phyloP scores from a whole-genome alignment of 1,140 invertebrate species.

The Macrotrachela quadricornifera region DNA sequence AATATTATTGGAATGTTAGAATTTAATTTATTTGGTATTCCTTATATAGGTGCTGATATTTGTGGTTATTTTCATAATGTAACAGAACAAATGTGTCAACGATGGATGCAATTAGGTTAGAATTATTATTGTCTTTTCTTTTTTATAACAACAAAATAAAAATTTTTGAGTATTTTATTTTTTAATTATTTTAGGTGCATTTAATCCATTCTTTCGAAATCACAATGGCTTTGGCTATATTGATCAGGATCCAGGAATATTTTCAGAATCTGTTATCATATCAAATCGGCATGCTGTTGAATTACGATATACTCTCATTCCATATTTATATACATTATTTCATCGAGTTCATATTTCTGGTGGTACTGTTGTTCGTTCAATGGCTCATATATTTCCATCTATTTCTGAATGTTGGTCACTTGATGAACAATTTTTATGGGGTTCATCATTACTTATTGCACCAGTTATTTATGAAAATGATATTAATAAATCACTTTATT shows the following conservation, averaged over 20 bases:
- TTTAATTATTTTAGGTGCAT: no score
- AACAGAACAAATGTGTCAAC: constrained; percentile 36
- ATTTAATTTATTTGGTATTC: constrained; percentile 36
- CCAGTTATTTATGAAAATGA: constrained; percentile 36
- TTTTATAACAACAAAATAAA: no score
- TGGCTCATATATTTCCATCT: constrained; percentile 39
- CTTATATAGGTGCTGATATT: constrained; percentile 66
- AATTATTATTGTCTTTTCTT: no score
- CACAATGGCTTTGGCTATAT: constrained; percentile 15
- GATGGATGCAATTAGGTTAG: constrained; percentile 37
- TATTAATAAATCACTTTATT: constrained; percentile 15
- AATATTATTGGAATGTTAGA: constrained; percentile 18
- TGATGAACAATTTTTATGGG: constrained; percentile 60
- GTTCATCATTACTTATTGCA: constrained; percentile 46
- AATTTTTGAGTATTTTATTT: no score
- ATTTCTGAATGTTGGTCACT: constrained; percentile 45
- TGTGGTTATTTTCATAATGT: constrained; percentile 63
- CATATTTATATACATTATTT: constrained; percentile 60
- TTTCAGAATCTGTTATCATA: constrained; percentile 1
- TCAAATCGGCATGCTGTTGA: constrained; percentile 35
- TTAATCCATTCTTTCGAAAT: constrained; percentile 29
- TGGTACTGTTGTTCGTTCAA: constrained; percentile 47
- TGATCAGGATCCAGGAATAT: constrained; percentile 18
- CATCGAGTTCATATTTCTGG: constrained; percentile 46
- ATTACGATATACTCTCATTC: constrained; percentile 49